phyloP scores from a whole-genome alignment of 1,140 invertebrate species.

The Phortica variegata region DNA sequence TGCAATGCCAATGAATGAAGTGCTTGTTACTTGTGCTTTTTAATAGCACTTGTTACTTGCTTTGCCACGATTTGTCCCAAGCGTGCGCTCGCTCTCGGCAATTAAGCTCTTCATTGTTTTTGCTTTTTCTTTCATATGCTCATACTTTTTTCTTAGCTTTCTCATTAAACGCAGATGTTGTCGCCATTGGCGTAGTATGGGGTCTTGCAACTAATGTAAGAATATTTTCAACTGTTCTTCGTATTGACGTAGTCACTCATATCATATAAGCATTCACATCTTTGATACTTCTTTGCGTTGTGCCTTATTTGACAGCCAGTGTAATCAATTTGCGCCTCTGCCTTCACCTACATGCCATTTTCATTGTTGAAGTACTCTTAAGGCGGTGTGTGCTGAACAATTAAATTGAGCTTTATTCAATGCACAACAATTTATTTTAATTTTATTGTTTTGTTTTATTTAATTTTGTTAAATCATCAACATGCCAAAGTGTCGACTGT shows the following conservation, averaged over 20 bases:
- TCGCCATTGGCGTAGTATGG: no score
- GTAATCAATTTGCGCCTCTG: not conserved
- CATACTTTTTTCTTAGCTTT: not conserved
- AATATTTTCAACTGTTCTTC: no score
- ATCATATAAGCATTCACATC: no score
- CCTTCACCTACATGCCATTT: constrained; percentile 1
- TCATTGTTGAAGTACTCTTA: constrained; percentile 8
- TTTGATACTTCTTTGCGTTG: constrained; percentile 13
- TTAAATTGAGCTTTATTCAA: constrained; percentile 52
- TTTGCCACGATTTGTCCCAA: not conserved
- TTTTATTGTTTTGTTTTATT: no score
- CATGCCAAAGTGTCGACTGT: constrained; percentile 2
- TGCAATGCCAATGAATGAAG: not conserved
- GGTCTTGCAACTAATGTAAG: no score
- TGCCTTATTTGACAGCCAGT: constrained; percentile 34
- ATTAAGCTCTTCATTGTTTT: not conserved
- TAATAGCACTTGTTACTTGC: no score
- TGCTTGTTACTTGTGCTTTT: no score
- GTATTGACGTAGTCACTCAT: no score
- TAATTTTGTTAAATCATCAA: constrained; percentile 54
- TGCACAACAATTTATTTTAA: no score
- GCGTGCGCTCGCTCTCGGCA: not conserved
- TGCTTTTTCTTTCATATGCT: not conserved
- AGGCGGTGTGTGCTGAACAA: constrained; percentile 35
- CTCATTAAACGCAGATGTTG: no score